Evolutionary conservation across 2,113 vertebrate genomes (phyloP).

Genomic region (Phylloscopus trochiloides): DNA sequence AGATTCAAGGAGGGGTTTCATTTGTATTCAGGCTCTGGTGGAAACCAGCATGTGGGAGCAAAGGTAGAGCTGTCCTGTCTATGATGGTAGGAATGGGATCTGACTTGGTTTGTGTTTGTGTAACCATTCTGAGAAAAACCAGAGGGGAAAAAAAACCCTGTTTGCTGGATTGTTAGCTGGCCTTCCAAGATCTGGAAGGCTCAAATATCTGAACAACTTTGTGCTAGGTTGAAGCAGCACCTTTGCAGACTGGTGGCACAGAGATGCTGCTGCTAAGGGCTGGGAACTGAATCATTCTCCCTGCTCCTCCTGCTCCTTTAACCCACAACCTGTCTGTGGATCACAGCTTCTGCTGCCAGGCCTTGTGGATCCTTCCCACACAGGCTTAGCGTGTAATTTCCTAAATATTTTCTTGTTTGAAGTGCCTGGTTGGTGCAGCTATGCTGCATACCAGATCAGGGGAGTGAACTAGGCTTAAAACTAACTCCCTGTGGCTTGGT

Average conservation of each 20-base stretch:
- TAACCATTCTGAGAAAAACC: background rate
- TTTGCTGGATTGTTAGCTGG: background rate
- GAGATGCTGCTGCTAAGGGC: background rate
- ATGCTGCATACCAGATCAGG: background rate
- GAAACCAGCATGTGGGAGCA: background rate
- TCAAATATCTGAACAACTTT: background rate
- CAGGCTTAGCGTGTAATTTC: conserved; percentile 10
- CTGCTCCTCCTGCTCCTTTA: background rate
- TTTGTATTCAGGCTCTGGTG: background rate
- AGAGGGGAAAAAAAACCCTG: background rate
- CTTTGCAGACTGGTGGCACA: background rate
- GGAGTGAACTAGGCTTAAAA: background rate
- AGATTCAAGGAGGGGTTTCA: accelerated
- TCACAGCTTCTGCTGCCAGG: background rate
- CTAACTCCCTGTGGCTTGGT: background rate
- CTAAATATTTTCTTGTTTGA: background rate
- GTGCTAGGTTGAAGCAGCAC: background rate
- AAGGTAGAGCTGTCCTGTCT: background rate
- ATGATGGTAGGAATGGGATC: background rate
- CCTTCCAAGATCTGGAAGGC: background rate
- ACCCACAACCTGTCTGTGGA: background rate
- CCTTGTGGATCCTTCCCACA: background rate
- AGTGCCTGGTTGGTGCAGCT: background rate
- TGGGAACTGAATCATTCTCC: background rate
- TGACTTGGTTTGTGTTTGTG: background rate